Conservation (phyloP, 2,113 vertebrate genomes). For the Epinephelus moara region DNA sequence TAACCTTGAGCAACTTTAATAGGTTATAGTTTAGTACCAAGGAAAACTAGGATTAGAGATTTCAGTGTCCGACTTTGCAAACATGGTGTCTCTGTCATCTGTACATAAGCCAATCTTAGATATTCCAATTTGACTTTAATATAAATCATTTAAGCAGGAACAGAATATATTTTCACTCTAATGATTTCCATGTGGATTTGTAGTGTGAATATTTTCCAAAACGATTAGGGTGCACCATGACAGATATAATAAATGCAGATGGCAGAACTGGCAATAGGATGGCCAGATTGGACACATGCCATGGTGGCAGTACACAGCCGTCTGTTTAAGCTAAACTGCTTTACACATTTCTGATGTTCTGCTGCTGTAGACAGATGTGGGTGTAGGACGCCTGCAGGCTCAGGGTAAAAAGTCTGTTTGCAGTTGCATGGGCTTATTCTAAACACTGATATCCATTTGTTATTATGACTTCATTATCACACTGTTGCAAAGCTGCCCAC, state of each 20-base stretch:
- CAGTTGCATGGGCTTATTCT: background rate
- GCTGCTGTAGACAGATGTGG: background rate
- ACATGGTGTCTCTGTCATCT: background rate
- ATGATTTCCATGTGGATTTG: background rate
- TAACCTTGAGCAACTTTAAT: background rate
- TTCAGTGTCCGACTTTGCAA: background rate
- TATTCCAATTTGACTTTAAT: background rate
- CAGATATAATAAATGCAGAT: background rate
- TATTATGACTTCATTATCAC: slow-evolving; percentile 2
- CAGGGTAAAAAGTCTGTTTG: background rate
- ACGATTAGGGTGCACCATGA: background rate
- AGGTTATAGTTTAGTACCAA: background rate
- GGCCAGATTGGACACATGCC: background rate
- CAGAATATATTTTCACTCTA: background rate
- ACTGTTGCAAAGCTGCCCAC: background rate
- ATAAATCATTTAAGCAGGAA: background rate
- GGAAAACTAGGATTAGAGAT: background rate
- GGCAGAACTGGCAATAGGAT: background rate
- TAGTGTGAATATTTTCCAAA: background rate
- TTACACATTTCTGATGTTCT: background rate
- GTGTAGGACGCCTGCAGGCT: background rate
- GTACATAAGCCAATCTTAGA: background rate
- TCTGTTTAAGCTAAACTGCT: background rate
- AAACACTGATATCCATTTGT: slow-evolving; percentile 1
- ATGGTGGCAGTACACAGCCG: background rate